These are phyloP conservation scores for Phoebastria nigripes DNA, from an alignment of 2,797 vertebrate genomes.

Conservation along the genomic window DNA sequence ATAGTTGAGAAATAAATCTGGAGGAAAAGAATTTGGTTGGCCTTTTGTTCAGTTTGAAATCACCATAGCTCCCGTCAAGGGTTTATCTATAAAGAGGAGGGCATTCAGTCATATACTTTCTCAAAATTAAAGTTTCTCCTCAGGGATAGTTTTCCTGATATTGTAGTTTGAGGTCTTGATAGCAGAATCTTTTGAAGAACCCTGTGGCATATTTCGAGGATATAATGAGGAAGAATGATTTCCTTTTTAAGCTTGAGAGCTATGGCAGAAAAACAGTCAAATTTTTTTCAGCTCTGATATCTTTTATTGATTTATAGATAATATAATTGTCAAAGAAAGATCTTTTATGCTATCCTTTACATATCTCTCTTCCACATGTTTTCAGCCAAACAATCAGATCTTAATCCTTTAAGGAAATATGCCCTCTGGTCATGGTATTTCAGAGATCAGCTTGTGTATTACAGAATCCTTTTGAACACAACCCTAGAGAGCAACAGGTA, in stretches of 20 bases:
- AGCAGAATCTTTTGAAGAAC: slow-evolving; percentile 18
- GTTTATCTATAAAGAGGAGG: slow-evolving; percentile 30
- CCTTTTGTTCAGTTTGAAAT: slow-evolving; percentile 49
- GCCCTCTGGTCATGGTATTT: not conserved
- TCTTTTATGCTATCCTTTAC: not conserved
- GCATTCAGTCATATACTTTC: slow-evolving; percentile 44
- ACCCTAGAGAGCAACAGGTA: not conserved
- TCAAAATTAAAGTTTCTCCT: slow-evolving; percentile 50
- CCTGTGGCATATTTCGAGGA: not conserved
- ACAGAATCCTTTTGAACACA: not conserved
- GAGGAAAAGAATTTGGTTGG: slow-evolving; percentile 23
- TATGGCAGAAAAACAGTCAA: not conserved
- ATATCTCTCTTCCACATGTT: not conserved
- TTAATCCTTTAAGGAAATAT: slow-evolving; percentile 8
- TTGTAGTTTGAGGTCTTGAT: not conserved
- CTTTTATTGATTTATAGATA: not conserved
- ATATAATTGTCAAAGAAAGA: not conserved
- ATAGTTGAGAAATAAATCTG: slow-evolving; percentile 46
- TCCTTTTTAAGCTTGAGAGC: not conserved
- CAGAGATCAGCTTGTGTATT: not conserved
- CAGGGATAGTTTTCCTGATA: not conserved
- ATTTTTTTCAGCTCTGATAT: not conserved
- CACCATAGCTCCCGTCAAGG: not conserved
- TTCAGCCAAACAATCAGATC: not conserved
- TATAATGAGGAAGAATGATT: slow-evolving; percentile 7